phyloP scores from a whole-genome alignment of 2,797 vertebrate species.

The Ceyx erithaca region DNA sequence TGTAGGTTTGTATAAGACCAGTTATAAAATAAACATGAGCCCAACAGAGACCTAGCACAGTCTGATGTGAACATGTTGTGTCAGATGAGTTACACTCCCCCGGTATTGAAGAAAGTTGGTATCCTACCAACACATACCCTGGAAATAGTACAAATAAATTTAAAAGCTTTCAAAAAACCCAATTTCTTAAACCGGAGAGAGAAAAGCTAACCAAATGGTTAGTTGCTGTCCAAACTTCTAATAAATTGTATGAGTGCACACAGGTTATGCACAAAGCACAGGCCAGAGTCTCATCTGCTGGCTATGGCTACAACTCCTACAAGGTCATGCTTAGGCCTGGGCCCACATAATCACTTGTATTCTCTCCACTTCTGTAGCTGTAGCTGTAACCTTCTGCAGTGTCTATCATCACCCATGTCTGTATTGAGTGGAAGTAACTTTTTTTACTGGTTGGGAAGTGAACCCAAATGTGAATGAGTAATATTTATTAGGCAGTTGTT shows the following conservation, averaged over 20 bases:
- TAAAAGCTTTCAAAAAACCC: neutral
- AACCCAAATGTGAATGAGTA: neutral
- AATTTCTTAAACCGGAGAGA: neutral
- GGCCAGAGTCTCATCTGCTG: neutral
- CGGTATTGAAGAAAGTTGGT: rapidly evolving
- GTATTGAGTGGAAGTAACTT: neutral
- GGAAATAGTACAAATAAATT: neutral
- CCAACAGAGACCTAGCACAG: neutral
- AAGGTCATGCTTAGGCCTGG: rapidly evolving
- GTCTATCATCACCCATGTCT: neutral
- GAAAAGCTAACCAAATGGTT: neutral
- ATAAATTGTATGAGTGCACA: rapidly evolving
- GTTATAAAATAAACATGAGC: neutral
- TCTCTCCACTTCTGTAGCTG: neutral
- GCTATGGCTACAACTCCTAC: too few species aligned
- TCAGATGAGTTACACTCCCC: neutral
- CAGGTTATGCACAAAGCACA: neutral
- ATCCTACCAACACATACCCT: neutral
- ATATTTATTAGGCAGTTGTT: neutral
- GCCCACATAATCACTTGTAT: neutral
- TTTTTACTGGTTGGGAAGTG: too few species aligned
- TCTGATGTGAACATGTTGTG: neutral
- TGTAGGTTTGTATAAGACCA: neutral
- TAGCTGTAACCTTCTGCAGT: neutral
- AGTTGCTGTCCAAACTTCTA: neutral